Conservation (phyloP, 2,888 invertebrate genomes). For the Agonopterix subpropinquella region DNA sequence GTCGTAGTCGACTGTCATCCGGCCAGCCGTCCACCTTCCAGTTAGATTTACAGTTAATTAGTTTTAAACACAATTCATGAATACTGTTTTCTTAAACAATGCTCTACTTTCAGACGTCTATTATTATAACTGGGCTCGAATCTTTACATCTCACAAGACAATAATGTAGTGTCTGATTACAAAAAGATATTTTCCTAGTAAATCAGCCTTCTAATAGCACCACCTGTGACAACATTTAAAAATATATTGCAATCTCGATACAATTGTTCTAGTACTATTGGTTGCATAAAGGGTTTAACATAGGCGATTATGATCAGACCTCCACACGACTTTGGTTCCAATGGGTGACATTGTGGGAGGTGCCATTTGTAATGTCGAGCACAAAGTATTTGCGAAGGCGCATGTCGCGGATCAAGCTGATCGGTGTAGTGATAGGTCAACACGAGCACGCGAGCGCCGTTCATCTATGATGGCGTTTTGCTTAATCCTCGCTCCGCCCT, state of each 20-base stretch:
- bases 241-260: background rate
- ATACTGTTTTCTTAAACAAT: background rate
- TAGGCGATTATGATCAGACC: conserved; percentile 31
- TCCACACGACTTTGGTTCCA: conserved; percentile 27
- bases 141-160: too few relatives aligned
- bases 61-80: conserved; percentile 2
- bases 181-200: too few relatives aligned
- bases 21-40: conserved; percentile 12
- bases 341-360: conserved; percentile 49
- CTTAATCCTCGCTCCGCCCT: conserved; percentile 40
- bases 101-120: background rate
- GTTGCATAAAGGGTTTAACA: conserved; percentile 8
- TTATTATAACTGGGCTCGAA: too few relatives aligned
- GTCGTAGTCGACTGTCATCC: conserved; percentile 5
- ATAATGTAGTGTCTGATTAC: too few relatives aligned
- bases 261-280: background rate
- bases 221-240: too few relatives aligned
- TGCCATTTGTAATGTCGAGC: conserved; percentile 47
- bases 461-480: conserved; percentile 26
- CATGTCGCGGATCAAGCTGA: conserved; percentile 41
- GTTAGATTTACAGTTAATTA: conserved; percentile 24
- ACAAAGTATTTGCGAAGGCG: conserved; percentile 36
- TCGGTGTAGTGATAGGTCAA: conserved; percentile 42
- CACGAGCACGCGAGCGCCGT: conserved; percentile 34
- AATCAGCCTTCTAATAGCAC: too few relatives aligned